A percentile compares a stretch with the other conserved stretches of the same genome.
Conservation (phyloP, 2,888 invertebrate genomes). For the Boloria selene region DNA sequence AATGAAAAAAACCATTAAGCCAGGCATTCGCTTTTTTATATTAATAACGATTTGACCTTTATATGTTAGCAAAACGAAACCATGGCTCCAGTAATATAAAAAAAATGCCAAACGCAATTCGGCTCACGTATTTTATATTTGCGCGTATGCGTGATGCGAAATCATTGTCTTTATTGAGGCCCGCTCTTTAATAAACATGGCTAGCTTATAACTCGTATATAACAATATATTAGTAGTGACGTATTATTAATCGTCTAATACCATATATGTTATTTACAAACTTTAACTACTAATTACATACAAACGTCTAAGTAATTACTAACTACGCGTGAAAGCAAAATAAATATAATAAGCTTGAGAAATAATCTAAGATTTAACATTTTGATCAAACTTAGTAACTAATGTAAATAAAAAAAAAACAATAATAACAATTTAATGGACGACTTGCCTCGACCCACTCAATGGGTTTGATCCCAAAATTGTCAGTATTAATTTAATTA, state of each 20-base stretch:
- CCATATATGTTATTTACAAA: not conserved
- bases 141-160: slow-evolving; percentile 32
- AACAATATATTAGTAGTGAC: slow-evolving; percentile 2
- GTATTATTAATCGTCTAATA: slow-evolving; percentile 4
- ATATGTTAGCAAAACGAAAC: slow-evolving; percentile 1
- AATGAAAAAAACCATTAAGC: too few relatives aligned
- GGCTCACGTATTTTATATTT: slow-evolving; percentile 34
- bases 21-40: too few relatives aligned
- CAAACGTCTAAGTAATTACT: too few relatives aligned
- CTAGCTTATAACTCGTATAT: slow-evolving; percentile 1
- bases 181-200: slow-evolving; percentile 24
- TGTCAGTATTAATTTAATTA: slow-evolving; percentile 7
- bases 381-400: too few relatives aligned
- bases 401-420: not conserved
- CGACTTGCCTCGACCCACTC: not conserved
- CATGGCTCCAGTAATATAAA: slow-evolving; percentile 18
- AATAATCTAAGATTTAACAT: too few relatives aligned
- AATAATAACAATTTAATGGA: slow-evolving; percentile 14
- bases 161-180: slow-evolving; percentile 32
- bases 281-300: not conserved
- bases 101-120: slow-evolving; percentile 19
- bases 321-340: too few relatives aligned
- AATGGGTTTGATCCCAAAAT: slow-evolving; percentile 3
- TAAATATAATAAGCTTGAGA: too few relatives aligned
- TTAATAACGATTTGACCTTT: slow-evolving; percentile 4